These are phyloP conservation scores for Enteromius trimaculatus DNA, from an alignment of 2,797 vertebrate species.

Conservation along the genomic window DNA sequence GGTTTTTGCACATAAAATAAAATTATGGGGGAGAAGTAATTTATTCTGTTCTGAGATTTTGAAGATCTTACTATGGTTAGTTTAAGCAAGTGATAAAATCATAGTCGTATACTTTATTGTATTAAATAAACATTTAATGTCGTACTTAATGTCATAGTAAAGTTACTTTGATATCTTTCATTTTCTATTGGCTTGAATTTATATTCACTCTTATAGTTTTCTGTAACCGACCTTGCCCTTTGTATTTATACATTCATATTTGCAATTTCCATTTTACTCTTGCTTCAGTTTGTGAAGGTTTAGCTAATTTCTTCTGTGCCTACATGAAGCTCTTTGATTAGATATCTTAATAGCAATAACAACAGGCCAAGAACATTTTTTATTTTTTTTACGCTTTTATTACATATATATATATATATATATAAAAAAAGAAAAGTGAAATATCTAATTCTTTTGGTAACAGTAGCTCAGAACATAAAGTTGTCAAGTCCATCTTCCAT, in stretches of 20 bases:
- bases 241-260: too few species aligned
- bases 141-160: not conserved
- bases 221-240: not conserved
- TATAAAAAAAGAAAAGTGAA: conserved; percentile 8
- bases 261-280: not conserved
- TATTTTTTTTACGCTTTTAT: conserved; percentile 40
- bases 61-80: not conserved
- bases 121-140: not conserved
- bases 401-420: not conserved
- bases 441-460: not conserved
- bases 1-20: not conserved
- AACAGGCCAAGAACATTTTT: not conserved
- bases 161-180: not conserved
- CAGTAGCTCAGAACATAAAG: conserved; percentile 86
- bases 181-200: not conserved
- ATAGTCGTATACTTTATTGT: not conserved
- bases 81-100: not conserved
- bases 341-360: not conserved
- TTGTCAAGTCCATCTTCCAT: conserved; percentile 97
- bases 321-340: too few species aligned
- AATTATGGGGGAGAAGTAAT: not conserved
- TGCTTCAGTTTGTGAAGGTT: not conserved
- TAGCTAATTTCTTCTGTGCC: not conserved
- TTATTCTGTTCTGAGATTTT: not conserved
- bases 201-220: not conserved